Evolutionary conservation across 1,140 invertebrate genomes (phyloP).

Genomic region (Cyclargus thomasi): DNA sequence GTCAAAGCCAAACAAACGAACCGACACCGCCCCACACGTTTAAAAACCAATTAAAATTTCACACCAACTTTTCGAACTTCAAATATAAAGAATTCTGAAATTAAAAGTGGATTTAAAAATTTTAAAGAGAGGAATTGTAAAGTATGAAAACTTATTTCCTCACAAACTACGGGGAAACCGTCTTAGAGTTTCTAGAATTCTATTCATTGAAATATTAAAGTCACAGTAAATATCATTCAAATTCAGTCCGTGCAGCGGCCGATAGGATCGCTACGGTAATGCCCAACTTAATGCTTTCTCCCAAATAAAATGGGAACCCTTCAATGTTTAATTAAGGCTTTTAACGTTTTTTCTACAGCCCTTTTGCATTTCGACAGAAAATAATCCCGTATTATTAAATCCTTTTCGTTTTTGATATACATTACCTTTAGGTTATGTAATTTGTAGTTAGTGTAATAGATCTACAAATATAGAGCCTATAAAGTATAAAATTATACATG

Average conservation of each 20-base stretch:
- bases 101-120: background rate
- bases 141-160: conserved; percentile 12
- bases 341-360: too few relatives aligned
- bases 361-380: too few relatives aligned
- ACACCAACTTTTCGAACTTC: background rate
- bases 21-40: background rate
- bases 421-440: too few relatives aligned
- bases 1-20: background rate
- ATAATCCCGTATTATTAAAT: too few relatives aligned
- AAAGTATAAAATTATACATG: too few relatives aligned
- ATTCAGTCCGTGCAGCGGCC: background rate
- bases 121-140: background rate
- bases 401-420: too few relatives aligned
- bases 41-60: background rate
- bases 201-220: conserved; percentile 12
- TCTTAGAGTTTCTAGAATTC: background rate
- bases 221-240: conserved; percentile 13
- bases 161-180: conserved; percentile 5
- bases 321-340: background rate
- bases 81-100: too few relatives aligned
- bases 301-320: background rate
- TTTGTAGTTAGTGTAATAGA: too few relatives aligned
- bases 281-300: background rate
- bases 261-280: background rate
- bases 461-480: too few relatives aligned